Conservation (phyloP, 2,797 vertebrate species). For the Sebastes steindachneri region DNA sequence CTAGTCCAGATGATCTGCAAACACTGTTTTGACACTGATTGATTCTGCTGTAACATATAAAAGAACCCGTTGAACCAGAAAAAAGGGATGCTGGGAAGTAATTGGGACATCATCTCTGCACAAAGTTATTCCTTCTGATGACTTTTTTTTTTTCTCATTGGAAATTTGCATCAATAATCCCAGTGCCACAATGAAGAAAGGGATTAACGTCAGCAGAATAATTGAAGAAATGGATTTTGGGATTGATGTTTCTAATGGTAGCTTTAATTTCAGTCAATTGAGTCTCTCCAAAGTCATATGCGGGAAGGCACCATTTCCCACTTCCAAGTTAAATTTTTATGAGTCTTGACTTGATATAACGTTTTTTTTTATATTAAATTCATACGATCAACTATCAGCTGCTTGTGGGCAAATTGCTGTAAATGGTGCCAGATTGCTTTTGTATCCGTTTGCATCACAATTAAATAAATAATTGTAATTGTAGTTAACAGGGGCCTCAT, state of each 20-base stretch:
- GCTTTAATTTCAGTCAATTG: conserved; percentile 59
- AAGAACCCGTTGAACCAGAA: not conserved
- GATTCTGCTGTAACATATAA: not conserved
- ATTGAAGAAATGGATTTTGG: conserved; percentile 57
- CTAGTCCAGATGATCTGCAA: not conserved
- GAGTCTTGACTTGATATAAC: conserved; percentile 3
- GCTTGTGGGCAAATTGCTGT: not conserved
- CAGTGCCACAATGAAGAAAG: conserved; percentile 49
- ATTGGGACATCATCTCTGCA: conserved; percentile 28
- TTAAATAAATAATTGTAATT: conserved; percentile 3
- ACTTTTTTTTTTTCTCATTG: conserved; percentile 41
- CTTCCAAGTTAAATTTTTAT: conserved; percentile 28
- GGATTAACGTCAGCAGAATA: conserved; percentile 57
- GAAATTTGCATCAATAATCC: conserved; percentile 65
- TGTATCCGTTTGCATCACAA: conserved; percentile 14
- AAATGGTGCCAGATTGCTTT: conserved; percentile 10
- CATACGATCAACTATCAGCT: not conserved
- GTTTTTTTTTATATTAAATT: conserved; percentile 33
- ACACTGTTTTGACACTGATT: not conserved
- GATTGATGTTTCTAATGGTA: conserved; percentile 57
- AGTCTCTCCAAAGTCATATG: conserved; percentile 30
- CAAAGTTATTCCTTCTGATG: conserved; percentile 31
- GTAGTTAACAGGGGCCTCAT: conserved; percentile 22
- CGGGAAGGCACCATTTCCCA: conserved; percentile 35
- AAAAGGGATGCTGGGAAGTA: conserved; percentile 6